These are phyloP conservation scores for Griposia aprilina DNA, from an alignment of 2,888 invertebrate species.

Conservation along the genomic window DNA sequence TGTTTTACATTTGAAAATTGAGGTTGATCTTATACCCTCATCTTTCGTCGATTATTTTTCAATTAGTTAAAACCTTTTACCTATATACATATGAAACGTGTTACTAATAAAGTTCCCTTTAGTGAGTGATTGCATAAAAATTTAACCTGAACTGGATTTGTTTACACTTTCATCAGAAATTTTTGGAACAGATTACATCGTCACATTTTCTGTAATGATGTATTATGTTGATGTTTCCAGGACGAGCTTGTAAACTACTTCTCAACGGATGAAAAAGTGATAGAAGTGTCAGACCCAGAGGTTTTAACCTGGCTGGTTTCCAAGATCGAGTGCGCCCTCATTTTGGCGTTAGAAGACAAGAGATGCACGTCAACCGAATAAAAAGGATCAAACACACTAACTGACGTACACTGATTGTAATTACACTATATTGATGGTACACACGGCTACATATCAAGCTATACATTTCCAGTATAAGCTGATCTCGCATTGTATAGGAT, in stretches of 20 bases:
- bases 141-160: no score
- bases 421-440: constrained; percentile 31
- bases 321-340: constrained; percentile 94
- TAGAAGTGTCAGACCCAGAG: constrained; percentile 92
- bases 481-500: no score
- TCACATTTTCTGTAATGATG: neutral
- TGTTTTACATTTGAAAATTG: no score
- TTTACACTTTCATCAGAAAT: no score
- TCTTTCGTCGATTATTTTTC: no score
- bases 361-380: constrained; percentile 85
- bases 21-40: no score
- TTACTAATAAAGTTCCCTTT: no score
- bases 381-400: constrained; percentile 5
- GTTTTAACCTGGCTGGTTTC: constrained; percentile 93
- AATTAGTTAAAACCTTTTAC: no score
- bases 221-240: constrained; percentile 73
- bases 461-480: no score
- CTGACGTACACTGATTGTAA: neutral
- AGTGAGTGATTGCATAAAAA: no score
- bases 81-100: no score
- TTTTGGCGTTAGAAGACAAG: constrained; percentile 94
- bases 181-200: neutral
- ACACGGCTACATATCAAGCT: no score
- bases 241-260: constrained; percentile 90
- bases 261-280: constrained; percentile 92